Evolutionary conservation across 64 coral and sea anemone species (phyloP).

Genomic region (Pocillopora damicornis): DNA sequence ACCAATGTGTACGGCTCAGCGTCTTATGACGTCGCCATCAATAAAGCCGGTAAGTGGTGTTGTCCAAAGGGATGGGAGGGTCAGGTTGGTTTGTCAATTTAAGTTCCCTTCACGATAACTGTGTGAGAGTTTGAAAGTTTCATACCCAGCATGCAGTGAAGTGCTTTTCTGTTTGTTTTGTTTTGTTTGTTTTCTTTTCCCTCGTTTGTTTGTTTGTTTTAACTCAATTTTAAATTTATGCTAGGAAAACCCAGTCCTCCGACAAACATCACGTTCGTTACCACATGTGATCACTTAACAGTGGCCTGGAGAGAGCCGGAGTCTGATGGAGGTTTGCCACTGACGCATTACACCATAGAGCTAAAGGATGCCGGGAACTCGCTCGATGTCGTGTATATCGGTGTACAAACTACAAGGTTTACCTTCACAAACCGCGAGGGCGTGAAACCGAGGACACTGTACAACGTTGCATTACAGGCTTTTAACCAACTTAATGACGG

Average conservation of each 20-base stretch:
- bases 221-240: background rate
- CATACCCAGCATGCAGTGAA: background rate
- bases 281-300: constrained; percentile 71
- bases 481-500: constrained; percentile 32
- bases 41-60: constrained; percentile 53
- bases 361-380: constrained; percentile 3
- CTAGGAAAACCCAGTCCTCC: constrained; percentile 58
- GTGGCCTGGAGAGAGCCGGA: constrained; percentile 54
- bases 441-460: constrained; percentile 26
- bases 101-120: background rate
- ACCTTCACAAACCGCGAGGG: constrained; percentile 59
- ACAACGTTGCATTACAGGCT: constrained; percentile 31
- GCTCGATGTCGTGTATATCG: constrained; percentile 46
- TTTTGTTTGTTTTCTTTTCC: no score
- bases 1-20: constrained; percentile 35
- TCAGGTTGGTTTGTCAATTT: background rate
- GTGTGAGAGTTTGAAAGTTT: no score
- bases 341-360: constrained; percentile 64
- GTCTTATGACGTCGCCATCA: constrained; percentile 28
- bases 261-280: constrained; percentile 35
- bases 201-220: background rate
- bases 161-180: background rate
- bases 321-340: constrained; percentile 61
- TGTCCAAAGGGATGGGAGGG: background rate
- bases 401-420: constrained; percentile 43